Base-by-base conservation (phyloP, 2,888 invertebrate species). In the Xestobium rufovillosum region DNA sequence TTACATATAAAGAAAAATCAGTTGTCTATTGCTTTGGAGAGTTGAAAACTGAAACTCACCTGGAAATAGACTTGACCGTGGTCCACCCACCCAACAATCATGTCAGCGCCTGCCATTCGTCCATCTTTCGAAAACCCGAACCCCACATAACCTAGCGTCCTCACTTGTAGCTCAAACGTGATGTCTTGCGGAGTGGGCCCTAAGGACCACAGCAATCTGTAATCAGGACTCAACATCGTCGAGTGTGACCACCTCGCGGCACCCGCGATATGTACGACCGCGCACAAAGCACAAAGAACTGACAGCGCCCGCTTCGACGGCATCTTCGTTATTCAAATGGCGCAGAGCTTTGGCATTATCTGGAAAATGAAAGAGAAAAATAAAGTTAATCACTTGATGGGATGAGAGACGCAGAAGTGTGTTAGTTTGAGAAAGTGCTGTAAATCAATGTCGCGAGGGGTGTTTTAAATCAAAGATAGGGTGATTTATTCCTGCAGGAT, bases 61-160 rank as follows among this genome's bases (percentile, higher is more conserved):
- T 85, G 78, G 66, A 86, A 76, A 67, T 83, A 80, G 52, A 83
- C 83, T 67, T 78, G 76, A 59, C 78, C 77, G 53, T 83, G 80
- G 68, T 86, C 83, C 50, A 91, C 83, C 90, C 91, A 91, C 41
- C 85, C 89, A 60, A 91, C 78, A 50, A 89, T 80, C 68, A 92
- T 78, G 72, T 92, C 91, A 40, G 87, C 79, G 30, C 84, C 85
- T 56, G 78, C 74, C 77, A 85, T 80, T 49, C 78, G 76, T 44
- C 86, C 84, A 58, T 78, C 81, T 37, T 76, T 76, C 49, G 87
- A 87, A 65, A 91, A 85, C 40, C 91, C 92, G 54, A 91, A 76
- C 26, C 86, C 89, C 45, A 91, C 80, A 65, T 87, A 91, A 50
- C 91, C 91, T 55, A 75, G 73, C 42, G 88, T 87, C 66, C 75